phyloP scores from a whole-genome alignment of 1,140 invertebrate genomes.

The Coboldia fuscipes region DNA sequence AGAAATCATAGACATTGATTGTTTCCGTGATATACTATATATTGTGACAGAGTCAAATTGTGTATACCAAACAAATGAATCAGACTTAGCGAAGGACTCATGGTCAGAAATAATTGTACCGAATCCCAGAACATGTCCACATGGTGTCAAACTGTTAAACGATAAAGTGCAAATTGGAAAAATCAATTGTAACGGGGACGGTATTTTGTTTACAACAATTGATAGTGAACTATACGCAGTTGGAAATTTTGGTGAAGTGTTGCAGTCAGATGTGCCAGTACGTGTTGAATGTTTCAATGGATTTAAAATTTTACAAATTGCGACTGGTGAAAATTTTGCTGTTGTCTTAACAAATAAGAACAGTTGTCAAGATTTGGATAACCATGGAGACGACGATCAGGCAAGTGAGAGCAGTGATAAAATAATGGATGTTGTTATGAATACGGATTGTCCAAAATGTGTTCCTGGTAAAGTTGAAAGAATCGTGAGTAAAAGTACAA shows the following conservation, averaged over 20 bases:
- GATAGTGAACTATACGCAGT: constrained; percentile 1
- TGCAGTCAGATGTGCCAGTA: neutral
- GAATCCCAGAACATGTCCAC: neutral
- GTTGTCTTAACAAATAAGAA: neutral
- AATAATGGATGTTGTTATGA: no score
- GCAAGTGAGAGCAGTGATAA: neutral
- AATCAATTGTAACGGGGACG: neutral
- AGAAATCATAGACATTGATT: no score
- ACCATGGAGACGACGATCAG: neutral
- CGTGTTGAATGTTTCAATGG: neutral
- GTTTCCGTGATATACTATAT: no score
- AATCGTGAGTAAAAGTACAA: neutral
- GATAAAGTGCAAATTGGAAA: neutral
- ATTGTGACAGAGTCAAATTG: no score
- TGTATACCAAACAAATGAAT: no score
- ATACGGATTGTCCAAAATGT: neutral
- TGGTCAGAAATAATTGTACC: neutral
- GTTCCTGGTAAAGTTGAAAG: neutral
- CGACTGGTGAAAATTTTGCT: neutral
- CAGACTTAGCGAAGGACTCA: no score
- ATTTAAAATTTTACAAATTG: constrained; percentile 1
- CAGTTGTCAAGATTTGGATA: neutral
- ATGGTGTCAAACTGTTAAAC: neutral
- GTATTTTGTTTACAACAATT: neutral
- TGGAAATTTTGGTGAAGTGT: neutral